A percentile compares a stretch with the other conserved stretches of the same genome.
Evolutionary conservation across 2,113 vertebrate genomes (phyloP).

Genomic region (Spermophilus dauricus): DNA sequence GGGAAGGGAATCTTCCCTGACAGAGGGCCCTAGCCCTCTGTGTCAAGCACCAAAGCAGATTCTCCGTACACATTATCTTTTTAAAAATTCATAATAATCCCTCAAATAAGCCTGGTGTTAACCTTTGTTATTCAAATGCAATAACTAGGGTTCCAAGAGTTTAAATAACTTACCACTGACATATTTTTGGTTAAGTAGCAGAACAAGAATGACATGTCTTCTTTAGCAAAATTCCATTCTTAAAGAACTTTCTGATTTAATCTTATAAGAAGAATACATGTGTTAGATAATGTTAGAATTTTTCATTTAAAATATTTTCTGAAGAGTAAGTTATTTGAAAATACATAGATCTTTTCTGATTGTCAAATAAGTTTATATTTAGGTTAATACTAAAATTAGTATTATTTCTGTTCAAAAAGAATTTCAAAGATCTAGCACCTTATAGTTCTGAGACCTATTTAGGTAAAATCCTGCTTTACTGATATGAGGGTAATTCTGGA

Average conservation of each 20-base stretch:
- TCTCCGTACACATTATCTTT: background rate
- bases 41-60: background rate
- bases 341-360: background rate
- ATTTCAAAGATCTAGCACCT: background rate
- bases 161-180: background rate
- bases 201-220: background rate
- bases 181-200: conserved; percentile 25
- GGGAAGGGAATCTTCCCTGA: background rate
- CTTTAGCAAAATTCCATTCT: background rate
- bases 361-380: conserved; percentile 47
- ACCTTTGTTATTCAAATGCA: background rate
- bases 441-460: conserved; percentile 13
- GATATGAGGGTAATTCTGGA: background rate
- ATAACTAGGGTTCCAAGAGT: background rate
- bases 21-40: no score
- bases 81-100: background rate
- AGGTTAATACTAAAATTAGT: conserved; percentile 44
- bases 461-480: background rate
- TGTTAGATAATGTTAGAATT: conserved; percentile 7
- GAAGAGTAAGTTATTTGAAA: conserved; percentile 57
- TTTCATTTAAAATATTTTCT: conserved; percentile 63
- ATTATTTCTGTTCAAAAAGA: conserved; percentile 10
- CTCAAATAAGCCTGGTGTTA: background rate
- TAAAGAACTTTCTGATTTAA: conserved; percentile 20
- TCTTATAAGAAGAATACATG: background rate